Evolutionary conservation across 2,888 invertebrate species (phyloP), one percentile per base, ranked within the genome.

Genomic region (Anthrax anthrax): DNA sequence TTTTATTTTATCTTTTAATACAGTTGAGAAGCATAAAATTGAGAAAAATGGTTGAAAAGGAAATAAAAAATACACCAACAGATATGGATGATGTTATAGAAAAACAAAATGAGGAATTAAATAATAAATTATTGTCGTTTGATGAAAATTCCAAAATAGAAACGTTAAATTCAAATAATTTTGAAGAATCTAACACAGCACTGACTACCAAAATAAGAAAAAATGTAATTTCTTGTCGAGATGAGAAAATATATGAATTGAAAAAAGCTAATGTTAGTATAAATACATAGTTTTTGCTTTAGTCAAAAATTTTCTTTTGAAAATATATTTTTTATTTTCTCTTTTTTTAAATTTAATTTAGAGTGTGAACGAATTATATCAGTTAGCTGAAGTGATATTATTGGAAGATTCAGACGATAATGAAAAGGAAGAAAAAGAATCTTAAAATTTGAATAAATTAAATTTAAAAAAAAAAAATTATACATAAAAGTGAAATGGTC

Each of bases 321-420:
- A 19, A 12, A 18, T 19, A 34, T 13, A 27, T 13, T 41, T 44
- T 18, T 38, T 37, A 16, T 48, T 49, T 32, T 32, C 12, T 2
- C 12, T 37, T 32, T 51, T 64, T 62, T 18, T n/a, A n/a, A n/a
- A n/a, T n/a, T n/a, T n/a, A n/a, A n/a, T n/a, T n/a, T 59, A 78
- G 77, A 74, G 71, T 38, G 77, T 80, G 47, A 72, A 74, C 29
- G 76, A 77, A 55, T 69, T 80, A 55, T 78, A 79, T 57, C 59
- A 61, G 16, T 61, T 77, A 49, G 78, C 79, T 1, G 75, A 78
- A 52, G 70, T 73, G 55, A 72, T 79, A 51, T 75, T 79, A 23
- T 70, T 74, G 43, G 75, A 75, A 8, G 60, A 62, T 37, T 43
- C 38, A 23, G 42, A 44, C n/a, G 47, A 44, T 36, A 44, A 48